Evolutionary conservation across 2,113 vertebrate genomes (phyloP).

Genomic region (Phainopepla nitens): DNA sequence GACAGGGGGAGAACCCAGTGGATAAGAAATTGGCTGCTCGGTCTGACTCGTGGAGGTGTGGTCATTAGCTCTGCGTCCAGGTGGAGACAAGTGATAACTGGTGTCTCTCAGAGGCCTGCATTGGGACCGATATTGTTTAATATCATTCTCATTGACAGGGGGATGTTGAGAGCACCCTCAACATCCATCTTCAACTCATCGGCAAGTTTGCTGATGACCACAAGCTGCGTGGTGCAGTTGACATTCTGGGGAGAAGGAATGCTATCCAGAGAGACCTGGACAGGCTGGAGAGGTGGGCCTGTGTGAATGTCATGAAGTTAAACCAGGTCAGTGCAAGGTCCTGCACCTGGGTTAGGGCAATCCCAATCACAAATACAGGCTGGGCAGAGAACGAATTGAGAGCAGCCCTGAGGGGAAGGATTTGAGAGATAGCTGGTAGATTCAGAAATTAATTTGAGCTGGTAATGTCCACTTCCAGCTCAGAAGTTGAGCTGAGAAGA

Average conservation of each 20-base stretch:
- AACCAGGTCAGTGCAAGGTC: not conserved
- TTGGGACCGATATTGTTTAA: not conserved
- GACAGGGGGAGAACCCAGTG: not conserved
- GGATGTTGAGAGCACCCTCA: rapidly evolving
- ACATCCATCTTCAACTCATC: too few relatives aligned
- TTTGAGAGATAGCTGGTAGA: not conserved
- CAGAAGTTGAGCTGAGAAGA: not conserved
- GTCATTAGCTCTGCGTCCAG: not conserved
- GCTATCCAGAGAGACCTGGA: not conserved
- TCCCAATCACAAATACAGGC: not conserved
- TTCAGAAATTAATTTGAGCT: not conserved
- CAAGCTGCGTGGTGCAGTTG: rapidly evolving
- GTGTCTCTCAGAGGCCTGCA: not conserved
- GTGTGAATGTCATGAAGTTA: not conserved
- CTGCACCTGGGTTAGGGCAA: not conserved
- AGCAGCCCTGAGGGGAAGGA: not conserved
- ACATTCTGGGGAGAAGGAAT: not conserved
- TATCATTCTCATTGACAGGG: not conserved
- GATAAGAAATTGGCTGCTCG: not conserved
- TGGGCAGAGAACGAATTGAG: not conserved
- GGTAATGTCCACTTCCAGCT: rapidly evolving
- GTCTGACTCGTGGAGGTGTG: rapidly evolving
- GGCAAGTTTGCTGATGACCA: not conserved
- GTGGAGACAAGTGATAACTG: not conserved
- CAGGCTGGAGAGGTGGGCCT: too few relatives aligned